Percentiles rank a stretch among this genome's conserved stretches.
Evolutionary conservation across 2,797 vertebrate genomes (phyloP).

Genomic region (Sebastes matsubarae): DNA sequence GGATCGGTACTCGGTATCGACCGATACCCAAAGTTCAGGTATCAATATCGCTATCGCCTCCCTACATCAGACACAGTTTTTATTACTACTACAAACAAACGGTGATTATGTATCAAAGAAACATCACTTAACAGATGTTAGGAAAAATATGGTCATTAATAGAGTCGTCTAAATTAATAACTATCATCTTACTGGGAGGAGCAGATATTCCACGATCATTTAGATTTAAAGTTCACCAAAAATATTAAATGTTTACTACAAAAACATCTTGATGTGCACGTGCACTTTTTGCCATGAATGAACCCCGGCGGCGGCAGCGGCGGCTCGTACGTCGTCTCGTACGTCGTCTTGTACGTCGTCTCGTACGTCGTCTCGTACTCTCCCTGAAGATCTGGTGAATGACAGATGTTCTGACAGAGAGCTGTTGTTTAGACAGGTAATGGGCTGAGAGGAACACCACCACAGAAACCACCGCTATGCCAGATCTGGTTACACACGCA

Average conservation of each 20-base stretch:
- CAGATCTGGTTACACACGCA: constrained; percentile 70
- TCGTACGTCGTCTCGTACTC: neutral
- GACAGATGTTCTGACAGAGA: constrained; percentile 44
- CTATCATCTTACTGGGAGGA: neutral
- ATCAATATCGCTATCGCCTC: too few relatives aligned
- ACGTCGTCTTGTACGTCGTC: too few relatives aligned
- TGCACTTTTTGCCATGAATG: neutral
- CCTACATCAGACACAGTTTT: neutral
- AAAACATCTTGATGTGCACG: neutral
- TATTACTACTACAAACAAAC: neutral
- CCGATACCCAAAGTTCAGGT: too few relatives aligned
- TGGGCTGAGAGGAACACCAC: constrained; percentile 69
- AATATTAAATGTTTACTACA: neutral
- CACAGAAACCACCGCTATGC: constrained; percentile 67
- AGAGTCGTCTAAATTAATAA: neutral
- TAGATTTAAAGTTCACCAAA: neutral
- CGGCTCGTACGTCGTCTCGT: too few relatives aligned
- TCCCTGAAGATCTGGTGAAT: constrained; percentile 23
- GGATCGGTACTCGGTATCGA: too few relatives aligned
- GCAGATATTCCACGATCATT: rapidly evolving
- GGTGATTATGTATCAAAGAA: neutral
- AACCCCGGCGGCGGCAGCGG: neutral
- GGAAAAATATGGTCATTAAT: neutral
- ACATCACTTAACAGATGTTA: too few relatives aligned
- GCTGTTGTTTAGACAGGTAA: constrained; percentile 75